Percentiles rank a stretch among this genome's conserved stretches.
phyloP scores from a whole-genome alignment of 2,113 vertebrate species.

The Typhlomys cinereus region DNA sequence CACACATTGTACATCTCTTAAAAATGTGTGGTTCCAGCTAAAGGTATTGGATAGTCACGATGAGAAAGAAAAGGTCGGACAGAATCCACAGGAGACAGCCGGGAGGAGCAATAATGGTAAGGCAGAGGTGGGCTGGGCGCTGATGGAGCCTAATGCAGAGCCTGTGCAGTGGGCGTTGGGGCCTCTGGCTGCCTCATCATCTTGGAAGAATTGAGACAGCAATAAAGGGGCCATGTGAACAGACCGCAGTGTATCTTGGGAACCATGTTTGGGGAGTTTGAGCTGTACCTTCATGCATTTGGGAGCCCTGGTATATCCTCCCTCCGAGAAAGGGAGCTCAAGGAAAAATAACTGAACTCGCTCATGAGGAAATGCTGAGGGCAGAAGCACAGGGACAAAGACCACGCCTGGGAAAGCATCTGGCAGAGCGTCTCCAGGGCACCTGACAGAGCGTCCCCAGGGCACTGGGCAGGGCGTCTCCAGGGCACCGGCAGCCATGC shows the following conservation, averaged over 20 bases:
- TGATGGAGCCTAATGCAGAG: not conserved
- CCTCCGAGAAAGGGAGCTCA: not conserved
- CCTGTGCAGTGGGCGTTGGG: not conserved
- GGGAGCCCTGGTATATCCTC: not conserved
- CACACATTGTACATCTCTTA: not conserved
- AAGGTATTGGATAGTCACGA: not conserved
- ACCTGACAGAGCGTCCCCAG: not conserved
- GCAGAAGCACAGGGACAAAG: not conserved
- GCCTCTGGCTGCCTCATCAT: not conserved
- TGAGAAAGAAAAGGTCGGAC: not conserved
- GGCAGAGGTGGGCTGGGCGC: not conserved
- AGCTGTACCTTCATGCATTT: constrained; percentile 16
- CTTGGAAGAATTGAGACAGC: not conserved
- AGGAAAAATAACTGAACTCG: not conserved
- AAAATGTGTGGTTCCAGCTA: not conserved
- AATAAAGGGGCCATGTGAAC: not conserved
- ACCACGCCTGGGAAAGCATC: not conserved
- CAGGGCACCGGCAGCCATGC: too few species aligned
- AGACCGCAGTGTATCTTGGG: not conserved
- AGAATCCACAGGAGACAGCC: not conserved
- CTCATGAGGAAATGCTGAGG: not conserved
- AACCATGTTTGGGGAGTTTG: constrained; percentile 9
- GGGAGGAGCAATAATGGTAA: not conserved
- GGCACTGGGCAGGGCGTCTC: not conserved
- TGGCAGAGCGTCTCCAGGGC: not conserved